Evolutionary conservation across 2,113 vertebrate species (phyloP).

Genomic region (Rhinogobius similis): DNA sequence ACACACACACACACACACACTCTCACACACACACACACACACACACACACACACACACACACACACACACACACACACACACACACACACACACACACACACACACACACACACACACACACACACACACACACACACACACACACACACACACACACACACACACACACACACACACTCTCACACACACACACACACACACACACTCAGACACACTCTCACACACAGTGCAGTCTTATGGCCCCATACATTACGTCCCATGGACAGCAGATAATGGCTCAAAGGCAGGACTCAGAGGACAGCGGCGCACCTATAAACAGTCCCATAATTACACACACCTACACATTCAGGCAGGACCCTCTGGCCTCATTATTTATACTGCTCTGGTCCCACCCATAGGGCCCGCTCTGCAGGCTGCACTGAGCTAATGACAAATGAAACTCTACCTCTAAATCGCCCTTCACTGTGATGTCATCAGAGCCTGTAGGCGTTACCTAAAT

Average conservation of each 20-base stretch:
- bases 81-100: conserved; percentile 9
- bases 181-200: conserved; percentile 17
- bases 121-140: conserved; percentile 23
- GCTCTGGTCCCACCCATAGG: conserved; percentile 6
- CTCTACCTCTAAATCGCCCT: conserved; percentile 23
- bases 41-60: no score
- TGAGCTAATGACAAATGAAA: conserved; percentile 17
- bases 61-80: no score
- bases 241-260: conserved; percentile 32
- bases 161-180: background rate
- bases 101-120: background rate
- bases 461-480: conserved; percentile 10
- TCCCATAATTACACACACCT: conserved; percentile 25
- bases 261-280: conserved; percentile 31
- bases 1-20: no score
- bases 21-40: no score
- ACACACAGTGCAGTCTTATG: conserved; percentile 10
- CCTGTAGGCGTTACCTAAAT: background rate
- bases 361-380: conserved; percentile 30
- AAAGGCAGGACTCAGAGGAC: conserved; percentile 29
- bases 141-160: no score
- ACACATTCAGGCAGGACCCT: conserved; percentile 7
- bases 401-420: background rate
- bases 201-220: conserved; percentile 6
- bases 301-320: conserved; percentile 28